Evolutionary conservation across 1,140 invertebrate genomes (phyloP), one percentile per base, ranked within the genome.

Genomic region (Caerostris extrusa): DNA sequence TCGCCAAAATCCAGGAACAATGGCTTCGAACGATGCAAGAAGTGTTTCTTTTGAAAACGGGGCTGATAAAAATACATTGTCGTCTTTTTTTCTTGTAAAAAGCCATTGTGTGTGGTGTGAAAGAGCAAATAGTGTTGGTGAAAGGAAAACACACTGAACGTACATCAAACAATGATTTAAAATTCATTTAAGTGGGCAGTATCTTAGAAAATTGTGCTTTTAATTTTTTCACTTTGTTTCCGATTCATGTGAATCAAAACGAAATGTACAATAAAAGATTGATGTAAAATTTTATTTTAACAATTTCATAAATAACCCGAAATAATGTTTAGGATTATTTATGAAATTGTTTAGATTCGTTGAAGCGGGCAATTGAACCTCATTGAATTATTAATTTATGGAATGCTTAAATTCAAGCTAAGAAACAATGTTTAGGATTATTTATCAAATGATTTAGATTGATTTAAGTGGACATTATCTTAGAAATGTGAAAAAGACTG

Each of bases 81-180:
- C 71, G 53, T 10, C 8, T 77, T 77, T 71, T 71, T 77, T 77
- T 77, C 71, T 1, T 77, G 71, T 53, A 53, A 50, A 77, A 34
- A 34, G 34, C 71, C 71, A 77, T 77, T 77, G 71, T 69, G 67
- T 69, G 67, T 69, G 67, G 17, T n/a, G 67, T 77, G 34, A 77
- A 50, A 77, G 34, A 77, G 34, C 71, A 77, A 77, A 77, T 50
- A 77, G 71, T 77, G 71, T 77, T 19, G 71, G 71, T 50, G 71
- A 77, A 77, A 77, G 71, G 50, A 34, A 77, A 34, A 77, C 61
- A 77, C 71, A 53, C 50, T 34, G 53, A n/a, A 14, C n/a, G 61
- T 50, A 77, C 71, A 77, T 77, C 71, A 77, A 77, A 77, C 34
- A 77, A 77, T 77, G 71, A 77, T 77, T 77, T 77, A 77, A 34